Conservation (phyloP, 1,140 invertebrate genomes). For the Neodiprion fabricii region DNA sequence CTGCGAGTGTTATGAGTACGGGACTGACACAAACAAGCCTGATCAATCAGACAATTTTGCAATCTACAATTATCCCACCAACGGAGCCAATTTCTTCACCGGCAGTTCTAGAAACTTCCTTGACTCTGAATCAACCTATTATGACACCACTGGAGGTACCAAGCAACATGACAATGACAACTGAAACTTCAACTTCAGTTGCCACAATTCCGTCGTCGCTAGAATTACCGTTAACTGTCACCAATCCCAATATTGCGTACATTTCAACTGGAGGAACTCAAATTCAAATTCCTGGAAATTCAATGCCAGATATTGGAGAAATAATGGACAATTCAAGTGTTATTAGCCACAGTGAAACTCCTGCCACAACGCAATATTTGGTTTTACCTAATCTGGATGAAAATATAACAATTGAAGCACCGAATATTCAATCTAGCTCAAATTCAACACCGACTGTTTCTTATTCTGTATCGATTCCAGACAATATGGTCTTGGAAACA, state of each 20-base stretch:
- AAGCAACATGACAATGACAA: slow-evolving; percentile 59
- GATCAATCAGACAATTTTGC: slow-evolving; percentile 55
- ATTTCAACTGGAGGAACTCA: slow-evolving; percentile 49
- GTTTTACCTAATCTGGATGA: slow-evolving; percentile 47
- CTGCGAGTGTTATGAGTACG: slow-evolving; percentile 40
- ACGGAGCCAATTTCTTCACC: slow-evolving; percentile 55
- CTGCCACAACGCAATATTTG: slow-evolving; percentile 45
- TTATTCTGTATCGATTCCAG: slow-evolving; percentile 53
- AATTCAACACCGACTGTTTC: slow-evolving; percentile 34
- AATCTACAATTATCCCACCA: slow-evolving; percentile 55
- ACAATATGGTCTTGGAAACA: slow-evolving; percentile 41
- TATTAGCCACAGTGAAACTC: slow-evolving; percentile 32
- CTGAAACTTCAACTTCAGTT: slow-evolving; percentile 54
- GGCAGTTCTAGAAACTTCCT: slow-evolving; percentile 74
- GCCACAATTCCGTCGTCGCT: slow-evolving; percentile 64
- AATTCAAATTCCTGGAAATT: slow-evolving; percentile 45
- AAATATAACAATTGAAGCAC: slow-evolving; percentile 38
- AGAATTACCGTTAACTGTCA: slow-evolving; percentile 73
- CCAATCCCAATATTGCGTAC: slow-evolving; percentile 69
- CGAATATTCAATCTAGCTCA: slow-evolving; percentile 19
- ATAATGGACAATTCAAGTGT: slow-evolving; percentile 38
- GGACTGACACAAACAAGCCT: slow-evolving; percentile 48
- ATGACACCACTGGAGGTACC: slow-evolving; percentile 81
- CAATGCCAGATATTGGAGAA: slow-evolving; percentile 53
- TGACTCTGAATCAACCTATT: slow-evolving; percentile 77